phyloP scores from a whole-genome alignment of 2,888 invertebrate species.

The Dyspetes luteomarginatus region DNA sequence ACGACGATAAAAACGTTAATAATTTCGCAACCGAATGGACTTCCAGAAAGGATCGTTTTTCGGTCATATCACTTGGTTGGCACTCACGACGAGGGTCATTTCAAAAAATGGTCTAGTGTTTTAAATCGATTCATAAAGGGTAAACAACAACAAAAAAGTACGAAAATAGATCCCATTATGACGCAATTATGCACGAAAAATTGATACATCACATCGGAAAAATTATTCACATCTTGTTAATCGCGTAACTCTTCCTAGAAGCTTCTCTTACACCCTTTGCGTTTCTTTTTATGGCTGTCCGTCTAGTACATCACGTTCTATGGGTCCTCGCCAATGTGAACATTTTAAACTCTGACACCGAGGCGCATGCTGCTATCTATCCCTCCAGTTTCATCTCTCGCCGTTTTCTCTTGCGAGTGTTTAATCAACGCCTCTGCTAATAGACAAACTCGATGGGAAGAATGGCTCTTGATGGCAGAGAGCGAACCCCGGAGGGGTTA shows the following conservation, averaged over 20 bases:
- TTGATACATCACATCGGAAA: constrained; percentile 21
- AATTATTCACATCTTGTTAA: constrained; percentile 53
- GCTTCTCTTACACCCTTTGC: not conserved
- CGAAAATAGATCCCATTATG: not conserved
- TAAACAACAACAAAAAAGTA: not conserved
- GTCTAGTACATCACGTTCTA: constrained; percentile 67
- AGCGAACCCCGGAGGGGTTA: constrained; percentile 67
- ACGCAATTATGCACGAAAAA: constrained; percentile 10
- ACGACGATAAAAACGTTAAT: constrained; percentile 67
- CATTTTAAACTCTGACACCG: constrained; percentile 70
- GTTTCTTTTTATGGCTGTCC: constrained; percentile 43
- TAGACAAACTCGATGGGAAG: constrained; percentile 81
- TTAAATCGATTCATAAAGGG: too few species aligned
- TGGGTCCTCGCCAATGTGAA: constrained; percentile 78
- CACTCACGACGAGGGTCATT: not conserved
- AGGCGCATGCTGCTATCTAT: constrained; percentile 74
- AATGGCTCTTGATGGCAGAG: constrained; percentile 76
- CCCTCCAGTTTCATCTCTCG: constrained; percentile 72
- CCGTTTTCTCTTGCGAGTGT: constrained; percentile 70
- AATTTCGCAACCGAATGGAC: constrained; percentile 65
- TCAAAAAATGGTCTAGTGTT: not conserved
- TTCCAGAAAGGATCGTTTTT: not conserved
- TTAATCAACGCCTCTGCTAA: constrained; percentile 82
- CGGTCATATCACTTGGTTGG: not conserved
- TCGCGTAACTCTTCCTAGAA: constrained; percentile 6